Evolutionary conservation across 2,888 invertebrate species (phyloP).

Genomic region (Drosophila parthenogenetica): DNA sequence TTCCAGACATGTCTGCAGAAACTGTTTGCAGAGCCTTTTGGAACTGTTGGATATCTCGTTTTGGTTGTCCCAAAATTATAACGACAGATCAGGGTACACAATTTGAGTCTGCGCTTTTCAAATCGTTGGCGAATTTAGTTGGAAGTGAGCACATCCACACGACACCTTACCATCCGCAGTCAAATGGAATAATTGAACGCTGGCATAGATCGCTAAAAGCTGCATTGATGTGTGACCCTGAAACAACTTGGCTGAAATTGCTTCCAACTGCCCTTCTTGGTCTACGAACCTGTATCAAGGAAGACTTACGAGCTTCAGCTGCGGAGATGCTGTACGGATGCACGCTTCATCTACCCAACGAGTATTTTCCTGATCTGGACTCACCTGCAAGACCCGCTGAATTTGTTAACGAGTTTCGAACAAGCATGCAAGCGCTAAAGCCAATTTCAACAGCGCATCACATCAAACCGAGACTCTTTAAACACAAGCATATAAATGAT

Average conservation of each 20-base stretch:
- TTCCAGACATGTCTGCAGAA: neutral
- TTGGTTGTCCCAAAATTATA: neutral
- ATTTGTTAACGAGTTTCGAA: too few species aligned
- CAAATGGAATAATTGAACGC: constrained; percentile 9
- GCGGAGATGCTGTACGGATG: too few species aligned
- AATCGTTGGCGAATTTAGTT: neutral
- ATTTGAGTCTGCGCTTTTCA: constrained; percentile 2
- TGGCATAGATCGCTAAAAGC: constrained; percentile 9
- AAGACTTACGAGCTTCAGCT: neutral
- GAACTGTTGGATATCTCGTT: constrained; percentile 4
- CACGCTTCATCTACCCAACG: too few species aligned
- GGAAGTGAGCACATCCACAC: constrained; percentile 4
- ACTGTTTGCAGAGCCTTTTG: neutral
- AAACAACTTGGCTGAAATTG: neutral
- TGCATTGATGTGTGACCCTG: constrained; percentile 6
- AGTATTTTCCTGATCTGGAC: too few species aligned
- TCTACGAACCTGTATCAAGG: constrained; percentile 1
- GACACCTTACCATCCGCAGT: neutral
- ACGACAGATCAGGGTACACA: neutral
- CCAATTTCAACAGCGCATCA: too few species aligned
- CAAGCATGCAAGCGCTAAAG: too few species aligned
- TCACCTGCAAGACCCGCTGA: too few species aligned
- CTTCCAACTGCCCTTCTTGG: neutral
- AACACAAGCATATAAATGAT: too few species aligned
- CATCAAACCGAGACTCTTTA: too few species aligned